Evolutionary conservation across 2,797 vertebrate species (phyloP).

Genomic region (Thunnus albacares): DNA sequence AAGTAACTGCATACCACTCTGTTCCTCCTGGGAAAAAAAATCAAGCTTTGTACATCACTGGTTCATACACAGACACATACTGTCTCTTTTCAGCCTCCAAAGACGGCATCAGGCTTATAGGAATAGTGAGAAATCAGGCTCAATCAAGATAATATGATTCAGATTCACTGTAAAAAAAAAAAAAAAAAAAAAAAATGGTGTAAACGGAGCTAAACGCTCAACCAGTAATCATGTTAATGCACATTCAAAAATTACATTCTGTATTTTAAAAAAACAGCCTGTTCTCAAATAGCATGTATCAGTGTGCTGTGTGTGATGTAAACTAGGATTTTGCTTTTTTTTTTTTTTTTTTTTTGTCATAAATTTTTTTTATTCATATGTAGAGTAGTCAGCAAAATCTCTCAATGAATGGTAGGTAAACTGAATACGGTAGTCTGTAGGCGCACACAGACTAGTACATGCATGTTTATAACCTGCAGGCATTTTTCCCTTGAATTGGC

Average conservation of each 20-base stretch:
- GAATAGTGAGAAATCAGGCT: not conserved
- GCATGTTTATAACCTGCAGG: slow-evolving; percentile 6
- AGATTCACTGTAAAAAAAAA: not conserved
- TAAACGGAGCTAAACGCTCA: not conserved
- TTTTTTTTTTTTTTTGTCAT: too few relatives aligned
- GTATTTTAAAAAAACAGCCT: not conserved
- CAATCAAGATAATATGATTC: not conserved
- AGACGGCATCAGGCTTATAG: not conserved
- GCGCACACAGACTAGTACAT: not conserved
- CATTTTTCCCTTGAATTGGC: slow-evolving; percentile 2
- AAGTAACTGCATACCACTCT: slow-evolving; percentile 31
- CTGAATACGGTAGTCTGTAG: too few relatives aligned
- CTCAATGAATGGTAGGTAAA: not conserved
- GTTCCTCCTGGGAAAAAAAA: slow-evolving; percentile 37
- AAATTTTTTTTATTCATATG: not conserved
- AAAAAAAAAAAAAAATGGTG: not conserved
- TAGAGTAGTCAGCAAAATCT: not conserved
- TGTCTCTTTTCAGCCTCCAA: slow-evolving; percentile 8
- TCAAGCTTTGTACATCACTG: slow-evolving; percentile 49
- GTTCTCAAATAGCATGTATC: not conserved
- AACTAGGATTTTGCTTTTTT: not conserved
- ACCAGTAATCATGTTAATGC: not conserved
- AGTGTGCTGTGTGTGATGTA: not conserved
- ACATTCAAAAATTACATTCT: not conserved
- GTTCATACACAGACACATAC: slow-evolving; percentile 8